phyloP scores from a whole-genome alignment of 2,888 invertebrate species.

The Chymomyza fuscimana region DNA sequence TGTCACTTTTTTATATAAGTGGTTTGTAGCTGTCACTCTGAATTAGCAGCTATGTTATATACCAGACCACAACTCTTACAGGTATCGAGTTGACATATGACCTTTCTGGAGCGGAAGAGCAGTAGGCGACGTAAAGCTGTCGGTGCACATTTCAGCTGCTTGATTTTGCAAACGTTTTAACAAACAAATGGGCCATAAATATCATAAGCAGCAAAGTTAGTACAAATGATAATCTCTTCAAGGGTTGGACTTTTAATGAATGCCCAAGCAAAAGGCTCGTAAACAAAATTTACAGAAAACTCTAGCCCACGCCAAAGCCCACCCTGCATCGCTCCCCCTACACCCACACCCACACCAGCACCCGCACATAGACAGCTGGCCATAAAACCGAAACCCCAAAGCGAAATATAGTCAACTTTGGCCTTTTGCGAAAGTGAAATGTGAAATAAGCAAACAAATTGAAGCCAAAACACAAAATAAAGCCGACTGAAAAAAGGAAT shows the following conservation, averaged over 20 bases:
- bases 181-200: constrained; percentile 40
- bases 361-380: constrained; percentile 4
- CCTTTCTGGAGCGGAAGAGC: constrained; percentile 22
- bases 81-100: constrained; percentile 23
- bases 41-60: background rate
- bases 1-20: background rate
- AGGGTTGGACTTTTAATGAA: constrained; percentile 40
- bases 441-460: constrained; percentile 71
- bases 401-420: constrained; percentile 56
- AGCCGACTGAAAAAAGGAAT: constrained; percentile 42
- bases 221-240: constrained; percentile 38
- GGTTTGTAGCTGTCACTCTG: constrained; percentile 13
- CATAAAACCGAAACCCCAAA: constrained; percentile 24
- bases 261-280: constrained; percentile 33
- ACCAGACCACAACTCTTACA: background rate
- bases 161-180: constrained; percentile 11
- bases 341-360: constrained; percentile 17
- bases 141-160: background rate
- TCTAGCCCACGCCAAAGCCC: background rate
- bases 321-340: background rate
- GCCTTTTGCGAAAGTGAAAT: constrained; percentile 51
- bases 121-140: background rate
- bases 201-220: constrained; percentile 35
- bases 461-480: constrained; percentile 45
- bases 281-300: constrained; percentile 41